phyloP scores from a whole-genome alignment of 2,113 vertebrate species.

The Eulemur macaco region DNA sequence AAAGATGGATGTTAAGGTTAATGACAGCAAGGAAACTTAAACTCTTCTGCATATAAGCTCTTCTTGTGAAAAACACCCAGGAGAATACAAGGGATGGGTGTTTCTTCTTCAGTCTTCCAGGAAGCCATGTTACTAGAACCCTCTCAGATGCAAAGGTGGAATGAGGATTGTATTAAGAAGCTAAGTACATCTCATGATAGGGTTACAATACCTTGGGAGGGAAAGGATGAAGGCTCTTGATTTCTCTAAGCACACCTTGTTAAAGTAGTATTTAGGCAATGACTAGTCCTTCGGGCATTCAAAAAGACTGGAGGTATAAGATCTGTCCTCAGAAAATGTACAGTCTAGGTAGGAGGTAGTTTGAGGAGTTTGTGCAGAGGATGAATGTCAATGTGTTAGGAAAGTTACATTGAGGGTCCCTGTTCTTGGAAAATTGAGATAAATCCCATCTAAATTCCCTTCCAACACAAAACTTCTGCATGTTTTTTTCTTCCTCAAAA shows the following conservation, averaged over 20 bases:
- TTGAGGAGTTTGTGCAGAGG: not conserved
- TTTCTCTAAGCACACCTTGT: not conserved
- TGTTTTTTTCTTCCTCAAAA: not conserved
- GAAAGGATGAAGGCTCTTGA: not conserved
- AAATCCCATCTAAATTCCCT: not conserved
- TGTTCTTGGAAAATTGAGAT: not conserved
- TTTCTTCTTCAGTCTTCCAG: not conserved
- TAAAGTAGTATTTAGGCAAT: not conserved
- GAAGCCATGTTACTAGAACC: not conserved
- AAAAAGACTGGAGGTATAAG: not conserved
- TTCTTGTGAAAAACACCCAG: not conserved
- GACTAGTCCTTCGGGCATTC: not conserved
- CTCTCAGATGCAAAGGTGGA: not conserved
- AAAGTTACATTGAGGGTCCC: not conserved
- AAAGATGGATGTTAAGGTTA: not conserved
- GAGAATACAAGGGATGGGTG: not conserved
- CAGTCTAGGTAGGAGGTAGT: not conserved
- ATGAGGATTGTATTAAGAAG: not conserved
- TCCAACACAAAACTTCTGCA: not conserved
- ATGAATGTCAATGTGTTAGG: not conserved
- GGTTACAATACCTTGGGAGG: not conserved
- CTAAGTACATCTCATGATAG: not conserved
- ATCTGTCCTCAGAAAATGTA: not conserved
- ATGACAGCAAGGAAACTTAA: constrained; percentile 17
- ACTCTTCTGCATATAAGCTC: not conserved